Conservation (phyloP, 2,113 vertebrate genomes). For the Dicaeum eximium region DNA sequence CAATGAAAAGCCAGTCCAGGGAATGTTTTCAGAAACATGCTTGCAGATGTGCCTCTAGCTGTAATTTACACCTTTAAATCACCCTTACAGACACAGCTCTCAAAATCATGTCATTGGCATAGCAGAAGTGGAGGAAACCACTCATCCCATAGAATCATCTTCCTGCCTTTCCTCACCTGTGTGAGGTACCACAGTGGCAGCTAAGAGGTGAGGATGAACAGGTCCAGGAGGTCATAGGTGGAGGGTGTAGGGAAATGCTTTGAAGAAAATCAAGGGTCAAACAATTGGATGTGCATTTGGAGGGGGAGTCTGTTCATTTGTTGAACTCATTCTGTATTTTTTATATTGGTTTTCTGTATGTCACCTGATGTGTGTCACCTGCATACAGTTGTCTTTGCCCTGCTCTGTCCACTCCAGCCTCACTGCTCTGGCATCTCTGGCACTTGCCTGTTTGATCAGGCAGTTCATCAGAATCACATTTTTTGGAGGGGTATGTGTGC, state of each 20-base stretch:
- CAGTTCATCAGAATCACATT: neutral
- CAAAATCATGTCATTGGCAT: neutral
- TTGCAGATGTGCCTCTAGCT: neutral
- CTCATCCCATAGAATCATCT: neutral
- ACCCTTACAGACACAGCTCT: neutral
- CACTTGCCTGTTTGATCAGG: neutral
- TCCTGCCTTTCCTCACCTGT: neutral
- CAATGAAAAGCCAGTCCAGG: neutral
- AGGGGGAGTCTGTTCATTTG: neutral
- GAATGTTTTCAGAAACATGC: neutral
- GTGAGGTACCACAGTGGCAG: neutral
- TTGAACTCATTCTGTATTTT: neutral
- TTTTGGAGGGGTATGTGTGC: neutral
- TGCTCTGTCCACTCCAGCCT: rapidly evolving
- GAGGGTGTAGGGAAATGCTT: rapidly evolving
- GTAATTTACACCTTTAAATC: neutral
- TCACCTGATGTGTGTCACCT: neutral
- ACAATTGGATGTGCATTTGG: neutral
- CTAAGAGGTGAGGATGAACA: neutral
- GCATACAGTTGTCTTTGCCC: neutral
- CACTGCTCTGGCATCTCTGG: neutral
- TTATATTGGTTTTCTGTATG: neutral
- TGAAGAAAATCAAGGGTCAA: neutral
- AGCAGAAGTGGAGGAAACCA: neutral
- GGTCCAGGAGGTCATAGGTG: neutral